These are phyloP conservation scores for Drepanosiphum platanoidis DNA, from an alignment of 2,888 invertebrate genomes.

Conservation along the genomic window DNA sequence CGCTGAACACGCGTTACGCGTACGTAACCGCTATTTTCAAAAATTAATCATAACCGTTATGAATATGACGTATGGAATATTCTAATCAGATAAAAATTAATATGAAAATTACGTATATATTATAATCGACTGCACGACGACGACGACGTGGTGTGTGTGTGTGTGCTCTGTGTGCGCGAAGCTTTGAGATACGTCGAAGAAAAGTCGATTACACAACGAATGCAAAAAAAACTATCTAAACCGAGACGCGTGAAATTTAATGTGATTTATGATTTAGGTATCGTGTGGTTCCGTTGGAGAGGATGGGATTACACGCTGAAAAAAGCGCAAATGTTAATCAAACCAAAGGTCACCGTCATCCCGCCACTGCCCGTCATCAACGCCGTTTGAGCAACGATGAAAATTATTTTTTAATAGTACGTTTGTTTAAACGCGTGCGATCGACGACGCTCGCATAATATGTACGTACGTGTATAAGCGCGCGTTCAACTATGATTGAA, in stretches of 20 bases:
- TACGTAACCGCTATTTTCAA: constrained; percentile 17
- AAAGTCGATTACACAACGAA: neutral
- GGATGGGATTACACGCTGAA: constrained; percentile 95
- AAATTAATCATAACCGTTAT: constrained; percentile 26
- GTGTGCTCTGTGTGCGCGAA: neutral
- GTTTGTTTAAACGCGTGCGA: too few species aligned
- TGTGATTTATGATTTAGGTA: constrained; percentile 71
- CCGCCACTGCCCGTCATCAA: constrained; percentile 46
- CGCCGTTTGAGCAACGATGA: constrained; percentile 13
- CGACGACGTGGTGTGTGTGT: neutral
- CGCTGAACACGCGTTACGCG: neutral
- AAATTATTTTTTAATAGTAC: too few species aligned
- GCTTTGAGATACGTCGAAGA: neutral
- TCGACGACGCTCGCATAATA: neutral
- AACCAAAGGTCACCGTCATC: constrained; percentile 71
- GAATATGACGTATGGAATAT: neutral
- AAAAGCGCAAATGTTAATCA: constrained; percentile 91
- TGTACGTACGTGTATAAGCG: too few species aligned
- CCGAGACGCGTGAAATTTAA: neutral
- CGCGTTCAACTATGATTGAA: neutral
- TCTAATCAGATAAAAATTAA: constrained; percentile 16
- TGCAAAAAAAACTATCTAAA: neutral
- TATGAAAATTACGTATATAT: too few species aligned
- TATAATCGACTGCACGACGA: neutral
- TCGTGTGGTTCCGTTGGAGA: constrained; percentile 95